Evolutionary conservation across 2,113 vertebrate species (phyloP), one percentile per base, ranked within the genome.

Genomic region (Ctenomys sociabilis): DNA sequence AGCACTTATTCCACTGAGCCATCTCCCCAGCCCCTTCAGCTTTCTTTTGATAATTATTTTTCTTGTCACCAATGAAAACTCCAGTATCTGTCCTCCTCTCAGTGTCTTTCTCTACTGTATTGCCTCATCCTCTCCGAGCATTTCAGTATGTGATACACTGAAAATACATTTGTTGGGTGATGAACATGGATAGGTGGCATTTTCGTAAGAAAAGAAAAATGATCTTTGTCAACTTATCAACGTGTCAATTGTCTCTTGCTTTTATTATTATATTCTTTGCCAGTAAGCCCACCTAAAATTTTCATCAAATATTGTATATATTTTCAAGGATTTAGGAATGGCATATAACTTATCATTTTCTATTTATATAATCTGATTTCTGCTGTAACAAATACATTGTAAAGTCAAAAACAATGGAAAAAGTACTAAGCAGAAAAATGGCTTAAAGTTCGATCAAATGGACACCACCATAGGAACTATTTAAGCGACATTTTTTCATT

Each of bases 161-260:
- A 45, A 88, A 87, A 75, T 90, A 12, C 70, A 16, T 93, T 94
- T 61, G 84, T 17, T 57, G 77, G 84, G 40, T 52, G 86, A 81
- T 13, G 78, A 66, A 45, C n/a, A 30, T 49, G 12, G 92, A 43
- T 24, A 92, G 32, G 4, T 84, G 52, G 80, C 8, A 66, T 78
- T 66, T 88, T 91, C 66, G 66, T 73, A 80, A 72, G 24, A 40
- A 89, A 93, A 75, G 28, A 85, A 85, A 81, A 94, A 77, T 85
- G 49, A 63, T 21, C 30, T 70, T 5, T 84, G 61, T 64, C 40
- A 49, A 32, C 43, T 87, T 22, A 84, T 87, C 11, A 80, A 52
- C 6, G 3, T 90, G 68, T 63, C 43, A 54, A 24, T 92, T 89
- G 49, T 22, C 84, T 88, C 9, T 75, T 26, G 49, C 57, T 40